Conservation (phyloP, 1,140 invertebrate species). For the Drosophila nikananu region DNA sequence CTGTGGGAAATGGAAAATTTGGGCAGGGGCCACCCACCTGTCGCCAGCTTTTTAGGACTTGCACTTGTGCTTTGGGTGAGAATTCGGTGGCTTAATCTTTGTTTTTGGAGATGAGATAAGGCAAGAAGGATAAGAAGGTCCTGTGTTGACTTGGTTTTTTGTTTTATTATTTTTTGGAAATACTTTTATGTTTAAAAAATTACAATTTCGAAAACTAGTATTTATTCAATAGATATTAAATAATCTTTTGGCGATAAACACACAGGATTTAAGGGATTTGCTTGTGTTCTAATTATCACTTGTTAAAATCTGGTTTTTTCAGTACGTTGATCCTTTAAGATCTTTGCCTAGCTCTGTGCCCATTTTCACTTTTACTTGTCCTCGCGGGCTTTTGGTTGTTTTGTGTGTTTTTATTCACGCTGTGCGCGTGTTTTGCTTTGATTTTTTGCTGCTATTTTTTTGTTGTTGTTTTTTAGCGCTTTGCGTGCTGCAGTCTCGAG, state of each 20-base stretch:
- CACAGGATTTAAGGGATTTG: neutral
- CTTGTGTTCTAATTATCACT: neutral
- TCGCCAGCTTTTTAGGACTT: constrained; percentile 27
- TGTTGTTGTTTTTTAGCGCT: constrained; percentile 52
- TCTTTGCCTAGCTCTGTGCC: neutral
- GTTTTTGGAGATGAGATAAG: neutral
- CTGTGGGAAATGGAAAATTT: constrained; percentile 17
- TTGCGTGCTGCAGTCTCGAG: constrained; percentile 74
- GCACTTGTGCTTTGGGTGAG: neutral
- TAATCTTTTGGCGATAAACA: too few species aligned
- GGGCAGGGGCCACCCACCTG: constrained; percentile 37
- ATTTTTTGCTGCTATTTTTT: constrained; percentile 6
- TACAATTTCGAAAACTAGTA: too few species aligned
- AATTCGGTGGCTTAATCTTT: constrained; percentile 1
- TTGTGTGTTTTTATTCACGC: constrained; percentile 31
- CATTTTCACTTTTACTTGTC: neutral
- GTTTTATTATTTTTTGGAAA: neutral
- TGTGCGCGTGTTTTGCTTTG: constrained; percentile 55
- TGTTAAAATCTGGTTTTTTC: neutral
- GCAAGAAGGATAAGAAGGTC: neutral
- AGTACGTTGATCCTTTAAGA: neutral
- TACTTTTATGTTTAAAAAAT: too few species aligned
- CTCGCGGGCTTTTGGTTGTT: constrained; percentile 25
- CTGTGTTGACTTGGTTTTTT: neutral
- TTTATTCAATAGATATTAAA: neutral